Conservation (phyloP, 2,888 invertebrate genomes). For the Zeuzera pyrina region DNA sequence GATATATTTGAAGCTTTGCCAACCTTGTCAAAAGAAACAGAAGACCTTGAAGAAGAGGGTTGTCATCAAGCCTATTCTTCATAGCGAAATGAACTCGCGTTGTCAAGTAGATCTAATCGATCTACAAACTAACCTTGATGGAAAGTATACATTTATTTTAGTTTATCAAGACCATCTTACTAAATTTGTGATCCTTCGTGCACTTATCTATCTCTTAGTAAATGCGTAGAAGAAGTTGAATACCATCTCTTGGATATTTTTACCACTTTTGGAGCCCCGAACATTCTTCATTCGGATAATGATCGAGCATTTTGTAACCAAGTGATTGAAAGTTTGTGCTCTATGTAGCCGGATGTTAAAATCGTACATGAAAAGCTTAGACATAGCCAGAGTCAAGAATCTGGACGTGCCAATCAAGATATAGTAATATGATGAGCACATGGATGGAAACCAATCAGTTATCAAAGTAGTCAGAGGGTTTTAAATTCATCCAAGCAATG, state of each 20-base stretch:
- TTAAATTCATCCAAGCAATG: conserved; percentile 37
- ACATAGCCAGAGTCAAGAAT: conserved; percentile 29
- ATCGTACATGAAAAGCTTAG: conserved; percentile 37
- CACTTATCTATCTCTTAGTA: conserved; percentile 31
- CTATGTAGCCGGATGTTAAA: conserved; percentile 30
- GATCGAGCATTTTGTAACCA: conserved; percentile 27
- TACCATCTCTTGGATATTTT: conserved; percentile 35
- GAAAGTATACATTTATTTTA: conserved; percentile 31
- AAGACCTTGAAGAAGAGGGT: conserved; percentile 21
- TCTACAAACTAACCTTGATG: conserved; percentile 28
- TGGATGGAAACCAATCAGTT: conserved; percentile 34
- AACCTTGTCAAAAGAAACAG: conserved; percentile 16
- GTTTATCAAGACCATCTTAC: conserved; percentile 38
- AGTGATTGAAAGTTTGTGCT: no score
- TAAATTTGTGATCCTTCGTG: conserved; percentile 33
- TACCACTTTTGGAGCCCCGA: conserved; percentile 32
- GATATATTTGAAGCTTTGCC: conserved; percentile 15
- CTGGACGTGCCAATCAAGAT: conserved; percentile 32
- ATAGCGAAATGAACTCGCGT: conserved; percentile 22
- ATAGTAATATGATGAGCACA: conserved; percentile 31
- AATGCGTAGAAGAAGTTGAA: conserved; percentile 32
- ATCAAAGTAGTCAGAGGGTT: conserved; percentile 39
- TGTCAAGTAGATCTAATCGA: conserved; percentile 39
- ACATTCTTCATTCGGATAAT: conserved; percentile 30
- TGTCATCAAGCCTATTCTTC: conserved; percentile 21